Evolutionary conservation across 2,113 vertebrate genomes (phyloP).

Genomic region (Sceloporus undulatus): DNA sequence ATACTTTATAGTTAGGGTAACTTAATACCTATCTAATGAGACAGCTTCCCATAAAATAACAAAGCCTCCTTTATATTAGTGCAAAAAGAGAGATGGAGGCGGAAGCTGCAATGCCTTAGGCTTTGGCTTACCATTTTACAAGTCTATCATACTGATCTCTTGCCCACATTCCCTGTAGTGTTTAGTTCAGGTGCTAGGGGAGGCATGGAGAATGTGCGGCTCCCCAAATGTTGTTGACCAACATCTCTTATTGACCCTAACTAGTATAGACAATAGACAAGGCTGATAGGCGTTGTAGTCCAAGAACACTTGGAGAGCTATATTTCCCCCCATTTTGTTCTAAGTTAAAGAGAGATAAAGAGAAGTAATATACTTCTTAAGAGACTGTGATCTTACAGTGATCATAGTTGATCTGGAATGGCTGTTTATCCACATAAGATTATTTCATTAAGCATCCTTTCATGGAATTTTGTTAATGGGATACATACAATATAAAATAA

Average conservation of each 20-base stretch:
- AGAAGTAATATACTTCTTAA: too few relatives aligned
- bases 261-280: too few relatives aligned
- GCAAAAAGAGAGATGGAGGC: neutral
- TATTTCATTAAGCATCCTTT: neutral
- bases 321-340: too few relatives aligned
- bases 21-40: neutral
- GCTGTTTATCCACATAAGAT: neutral
- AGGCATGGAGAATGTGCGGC: too few relatives aligned
- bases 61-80: neutral
- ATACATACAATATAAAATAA: neutral
- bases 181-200: neutral
- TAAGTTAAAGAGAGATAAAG: too few relatives aligned
- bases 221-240: too few relatives aligned
- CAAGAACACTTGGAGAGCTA: too few relatives aligned
- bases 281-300: too few relatives aligned
- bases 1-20: neutral
- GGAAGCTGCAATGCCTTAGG: neutral
- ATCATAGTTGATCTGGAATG: neutral
- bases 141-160: neutral
- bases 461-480: neutral
- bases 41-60: neutral
- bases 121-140: neutral
- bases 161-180: neutral
- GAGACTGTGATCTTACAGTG: neutral
- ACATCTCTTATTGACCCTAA: too few relatives aligned